phyloP scores from a whole-genome alignment of 1,140 invertebrate species.

The silkworm (Bombyx mori) region DNA sequence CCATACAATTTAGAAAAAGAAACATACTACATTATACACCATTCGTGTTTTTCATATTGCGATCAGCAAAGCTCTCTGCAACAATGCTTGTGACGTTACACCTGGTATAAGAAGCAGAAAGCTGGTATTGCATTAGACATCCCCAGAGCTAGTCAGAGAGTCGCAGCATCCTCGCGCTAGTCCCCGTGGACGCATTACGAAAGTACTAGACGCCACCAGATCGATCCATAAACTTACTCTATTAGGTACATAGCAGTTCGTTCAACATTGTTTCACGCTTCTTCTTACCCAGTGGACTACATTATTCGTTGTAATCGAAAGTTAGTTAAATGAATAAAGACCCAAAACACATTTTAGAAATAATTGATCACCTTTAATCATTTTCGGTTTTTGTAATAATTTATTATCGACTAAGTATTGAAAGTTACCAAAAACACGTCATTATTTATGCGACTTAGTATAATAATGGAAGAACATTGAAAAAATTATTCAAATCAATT shows the following conservation, averaged over 20 bases:
- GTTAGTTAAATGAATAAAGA: no score
- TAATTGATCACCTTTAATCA: background rate
- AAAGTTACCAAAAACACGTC: no score
- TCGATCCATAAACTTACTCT: constrained; percentile 60
- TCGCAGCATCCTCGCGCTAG: constrained; percentile 51
- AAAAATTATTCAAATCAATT: no score
- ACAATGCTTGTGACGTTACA: constrained; percentile 12
- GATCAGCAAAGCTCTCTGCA: background rate
- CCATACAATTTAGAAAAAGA: background rate
- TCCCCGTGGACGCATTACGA: constrained; percentile 59
- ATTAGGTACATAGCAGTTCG: constrained; percentile 37
- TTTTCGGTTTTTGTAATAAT: no score
- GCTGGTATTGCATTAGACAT: constrained; percentile 52
- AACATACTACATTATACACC: background rate
- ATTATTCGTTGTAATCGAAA: background rate
- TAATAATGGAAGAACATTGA: no score
- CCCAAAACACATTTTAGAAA: background rate
- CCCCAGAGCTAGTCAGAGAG: constrained; percentile 40
- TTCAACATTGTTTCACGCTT: constrained; percentile 18
- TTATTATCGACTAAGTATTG: no score
- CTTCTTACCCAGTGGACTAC: background rate
- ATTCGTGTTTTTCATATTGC: background rate
- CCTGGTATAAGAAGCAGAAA: constrained; percentile 17
- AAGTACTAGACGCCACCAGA: constrained; percentile 55
- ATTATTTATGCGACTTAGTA: no score